Percentiles rank a stretch among this genome's conserved stretches.
Evolutionary conservation across 2,113 vertebrate species (phyloP).

Genomic region (Brienomyrus longianalis): DNA sequence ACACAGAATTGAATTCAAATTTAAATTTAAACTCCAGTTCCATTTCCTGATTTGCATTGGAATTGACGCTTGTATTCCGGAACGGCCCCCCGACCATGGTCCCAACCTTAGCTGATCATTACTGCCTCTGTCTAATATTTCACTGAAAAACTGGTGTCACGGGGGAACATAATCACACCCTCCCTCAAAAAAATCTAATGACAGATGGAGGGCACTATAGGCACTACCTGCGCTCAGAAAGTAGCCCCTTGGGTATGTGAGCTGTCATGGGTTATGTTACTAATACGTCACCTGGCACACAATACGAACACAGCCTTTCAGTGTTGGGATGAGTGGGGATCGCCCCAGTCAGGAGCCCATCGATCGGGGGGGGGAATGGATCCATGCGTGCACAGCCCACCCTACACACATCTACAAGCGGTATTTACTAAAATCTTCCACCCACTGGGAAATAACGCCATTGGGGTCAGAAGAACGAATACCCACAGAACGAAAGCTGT

Average conservation of each 20-base stretch:
- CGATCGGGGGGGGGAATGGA: neutral
- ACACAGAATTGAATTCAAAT: no score
- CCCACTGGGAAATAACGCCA: neutral
- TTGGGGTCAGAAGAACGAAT: neutral
- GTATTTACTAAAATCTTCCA: neutral
- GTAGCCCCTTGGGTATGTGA: constrained; percentile 10
- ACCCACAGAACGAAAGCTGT: neutral
- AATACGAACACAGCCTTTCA: constrained; percentile 8
- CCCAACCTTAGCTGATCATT: neutral
- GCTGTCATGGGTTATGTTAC: constrained; percentile 29
- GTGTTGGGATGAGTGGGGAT: neutral
- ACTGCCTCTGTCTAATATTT: neutral
- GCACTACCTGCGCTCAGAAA: constrained; percentile 7
- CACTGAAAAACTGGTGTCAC: neutral
- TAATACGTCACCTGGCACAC: constrained; percentile 12
- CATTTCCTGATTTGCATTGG: no score
- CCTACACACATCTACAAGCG: neutral
- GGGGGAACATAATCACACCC: neutral
- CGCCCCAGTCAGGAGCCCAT: neutral
- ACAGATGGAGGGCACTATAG: constrained; percentile 23
- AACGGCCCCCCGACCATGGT: no score
- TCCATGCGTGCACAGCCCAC: neutral
- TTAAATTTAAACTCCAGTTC: no score
- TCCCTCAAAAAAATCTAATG: constrained; percentile 7
- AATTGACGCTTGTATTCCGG: no score